Base-by-base conservation (phyloP, 2,113 vertebrate species). In the Sinocyclocheilus rhinocerous region DNA sequence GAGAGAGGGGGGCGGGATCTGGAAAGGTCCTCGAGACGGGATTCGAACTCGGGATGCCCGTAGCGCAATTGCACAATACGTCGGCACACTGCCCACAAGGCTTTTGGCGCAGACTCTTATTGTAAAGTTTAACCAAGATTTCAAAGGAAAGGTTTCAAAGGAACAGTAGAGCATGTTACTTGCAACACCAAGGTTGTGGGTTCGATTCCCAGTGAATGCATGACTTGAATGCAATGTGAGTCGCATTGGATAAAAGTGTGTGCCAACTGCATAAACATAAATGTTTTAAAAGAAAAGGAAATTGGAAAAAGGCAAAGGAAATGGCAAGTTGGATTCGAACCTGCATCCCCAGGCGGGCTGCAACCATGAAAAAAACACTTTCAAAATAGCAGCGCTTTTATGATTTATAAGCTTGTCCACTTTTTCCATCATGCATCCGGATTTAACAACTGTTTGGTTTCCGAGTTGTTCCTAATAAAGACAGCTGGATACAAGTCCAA, bases 381-480 rank as follows among this genome's bases (percentile, higher is more conserved):
- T 22, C 0, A 3, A 75, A 16, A 76, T 24, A 4, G 1, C 72
- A 75, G 42, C 0, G 3, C 11, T 42, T 24, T 39, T 24, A 81
- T 24, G 20, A 45, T 24, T 24, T 65, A 80, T 26, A 63, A 61
- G 39, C 36, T 42, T 26, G 20, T 45, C 59, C 36, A 65, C 13
- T 1, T 67, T 48, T 81, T 61, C 52, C 76, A 78, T 78, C 16
- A 78, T 39, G 16, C 15, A 45, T 67, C 39, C 15, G 65, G 22
- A 48, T 65, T 42, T 45, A 45, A 67, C 59, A 67, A 82, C 26
- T 52, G 45, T 69, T 33, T 69, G 63, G 20, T 80, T 81, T 42
- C 57, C 4, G n/a, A 81, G 22, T 65, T 81, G 36, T 45, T 18
- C 22, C 33, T 81, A 26, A 81, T 79, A 81, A 67, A 48, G 1